Evolutionary conservation across 2,797 vertebrate species (phyloP).

Genomic region (Sebastiscus albofasciatus): DNA sequence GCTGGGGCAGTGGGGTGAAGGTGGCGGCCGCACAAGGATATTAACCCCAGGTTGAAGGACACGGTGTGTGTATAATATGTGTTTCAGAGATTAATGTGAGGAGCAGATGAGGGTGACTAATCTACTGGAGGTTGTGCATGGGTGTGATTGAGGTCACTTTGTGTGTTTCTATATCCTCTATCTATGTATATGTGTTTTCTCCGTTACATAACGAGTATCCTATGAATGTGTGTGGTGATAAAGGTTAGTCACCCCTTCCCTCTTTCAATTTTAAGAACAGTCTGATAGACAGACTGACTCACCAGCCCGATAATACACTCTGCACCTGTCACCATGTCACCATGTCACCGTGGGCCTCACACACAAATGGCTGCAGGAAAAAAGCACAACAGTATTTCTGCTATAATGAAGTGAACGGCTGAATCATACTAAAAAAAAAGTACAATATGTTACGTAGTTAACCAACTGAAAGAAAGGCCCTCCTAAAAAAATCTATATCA

Average conservation of each 20-base stretch:
- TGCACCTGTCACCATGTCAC: constrained; percentile 38
- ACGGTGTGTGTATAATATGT: neutral
- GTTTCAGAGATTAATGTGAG: neutral
- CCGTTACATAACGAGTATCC: constrained; percentile 25
- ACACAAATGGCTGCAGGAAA: neutral
- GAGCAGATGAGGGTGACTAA: neutral
- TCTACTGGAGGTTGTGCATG: neutral
- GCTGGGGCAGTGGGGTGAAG: neutral
- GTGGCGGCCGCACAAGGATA: neutral
- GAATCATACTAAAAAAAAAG: neutral
- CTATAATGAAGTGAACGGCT: constrained; percentile 3
- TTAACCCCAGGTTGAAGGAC: constrained; percentile 3
- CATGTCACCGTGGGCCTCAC: neutral
- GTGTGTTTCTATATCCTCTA: neutral
- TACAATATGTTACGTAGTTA: neutral
- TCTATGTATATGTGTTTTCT: neutral
- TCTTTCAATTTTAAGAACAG: constrained; percentile 13
- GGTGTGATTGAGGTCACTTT: neutral
- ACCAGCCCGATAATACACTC: constrained; percentile 34
- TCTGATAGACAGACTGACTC: constrained; percentile 31
- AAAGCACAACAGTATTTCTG: neutral
- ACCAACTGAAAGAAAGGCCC: too few species aligned
- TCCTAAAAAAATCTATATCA: too few species aligned
- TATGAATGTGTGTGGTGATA: constrained; percentile 3
- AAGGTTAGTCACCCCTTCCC: constrained; percentile 9